Conservation (phyloP, 2,797 vertebrate genomes). For the Mastacembelus armatus region DNA sequence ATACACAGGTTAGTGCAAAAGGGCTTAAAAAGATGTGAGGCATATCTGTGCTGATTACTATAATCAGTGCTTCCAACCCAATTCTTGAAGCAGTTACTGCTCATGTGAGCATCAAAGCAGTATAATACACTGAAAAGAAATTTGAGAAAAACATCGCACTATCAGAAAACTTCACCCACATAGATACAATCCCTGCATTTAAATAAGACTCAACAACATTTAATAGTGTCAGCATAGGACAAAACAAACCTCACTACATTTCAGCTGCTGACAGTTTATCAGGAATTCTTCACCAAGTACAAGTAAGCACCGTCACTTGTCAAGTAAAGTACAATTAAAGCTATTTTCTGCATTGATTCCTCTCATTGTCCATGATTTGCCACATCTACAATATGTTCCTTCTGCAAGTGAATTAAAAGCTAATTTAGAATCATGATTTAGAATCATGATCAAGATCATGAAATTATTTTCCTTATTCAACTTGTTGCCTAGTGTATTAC, state of each 20-base stretch:
- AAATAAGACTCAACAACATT: constrained; percentile 67
- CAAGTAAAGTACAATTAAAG: constrained; percentile 41
- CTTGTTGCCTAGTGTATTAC: background rate
- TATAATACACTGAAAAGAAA: constrained; percentile 31
- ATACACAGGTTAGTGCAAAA: constrained; percentile 12
- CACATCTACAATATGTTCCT: constrained; percentile 19
- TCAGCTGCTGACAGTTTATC: constrained; percentile 58
- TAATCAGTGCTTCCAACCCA: constrained; percentile 49
- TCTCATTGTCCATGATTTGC: constrained; percentile 37
- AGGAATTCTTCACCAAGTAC: constrained; percentile 39
- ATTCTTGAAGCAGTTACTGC: constrained; percentile 29
- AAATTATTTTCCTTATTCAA: constrained; percentile 16
- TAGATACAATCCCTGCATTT: constrained; percentile 65
- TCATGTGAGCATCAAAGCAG: constrained; percentile 53
- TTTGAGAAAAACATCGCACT: constrained; percentile 37
- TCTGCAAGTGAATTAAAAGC: constrained; percentile 1
- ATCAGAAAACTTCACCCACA: constrained; percentile 43
- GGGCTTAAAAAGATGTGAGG: constrained; percentile 10
- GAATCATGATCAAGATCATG: constrained; percentile 7
- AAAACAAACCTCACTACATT: constrained; percentile 60
- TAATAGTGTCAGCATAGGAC: constrained; percentile 61
- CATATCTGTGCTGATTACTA: constrained; percentile 31
- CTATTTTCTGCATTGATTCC: constrained; percentile 26
- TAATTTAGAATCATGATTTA: background rate
- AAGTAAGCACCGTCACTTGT: constrained; percentile 41